phyloP scores from a whole-genome alignment of 2,888 invertebrate species.

The Rhagium mordax region DNA sequence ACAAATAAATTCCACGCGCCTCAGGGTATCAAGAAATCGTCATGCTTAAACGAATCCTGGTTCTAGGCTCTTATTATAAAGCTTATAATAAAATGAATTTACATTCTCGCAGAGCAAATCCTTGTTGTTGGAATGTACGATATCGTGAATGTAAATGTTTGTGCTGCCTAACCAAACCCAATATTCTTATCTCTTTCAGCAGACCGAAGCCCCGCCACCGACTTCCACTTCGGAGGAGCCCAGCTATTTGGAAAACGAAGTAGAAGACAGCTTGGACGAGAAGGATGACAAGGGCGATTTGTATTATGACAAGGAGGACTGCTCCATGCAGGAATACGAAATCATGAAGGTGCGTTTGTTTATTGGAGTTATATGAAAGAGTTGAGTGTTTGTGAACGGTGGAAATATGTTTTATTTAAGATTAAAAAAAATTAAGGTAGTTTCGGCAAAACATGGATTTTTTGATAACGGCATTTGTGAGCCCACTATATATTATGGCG shows the following conservation, averaged over 20 bases:
- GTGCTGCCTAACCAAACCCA: conserved; percentile 3
- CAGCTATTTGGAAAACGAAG: conserved; percentile 64
- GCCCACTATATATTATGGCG: too few species aligned
- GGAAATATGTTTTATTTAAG: too few species aligned
- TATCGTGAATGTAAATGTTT: conserved; percentile 19
- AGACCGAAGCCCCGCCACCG: conserved; percentile 30
- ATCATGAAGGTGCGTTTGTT: conserved; percentile 77
- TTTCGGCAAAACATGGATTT: too few species aligned
- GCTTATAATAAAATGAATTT: background rate
- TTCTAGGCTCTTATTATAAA: background rate
- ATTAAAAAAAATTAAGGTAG: too few species aligned
- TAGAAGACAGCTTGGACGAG: conserved; percentile 58
- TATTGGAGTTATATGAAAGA: too few species aligned
- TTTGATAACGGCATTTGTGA: too few species aligned
- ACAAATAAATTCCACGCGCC: background rate
- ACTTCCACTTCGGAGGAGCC: conserved; percentile 51
- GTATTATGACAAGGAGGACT: conserved; percentile 70
- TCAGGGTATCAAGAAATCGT: background rate
- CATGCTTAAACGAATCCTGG: background rate
- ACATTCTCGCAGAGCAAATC: background rate
- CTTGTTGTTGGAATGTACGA: background rate
- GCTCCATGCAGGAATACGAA: conserved; percentile 79
- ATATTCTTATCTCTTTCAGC: conserved; percentile 37
- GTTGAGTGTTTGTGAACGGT: too few species aligned
- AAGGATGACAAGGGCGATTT: conserved; percentile 59